phyloP scores from a whole-genome alignment of 1,140 invertebrate species.

The Helicoverpa armigera region DNA sequence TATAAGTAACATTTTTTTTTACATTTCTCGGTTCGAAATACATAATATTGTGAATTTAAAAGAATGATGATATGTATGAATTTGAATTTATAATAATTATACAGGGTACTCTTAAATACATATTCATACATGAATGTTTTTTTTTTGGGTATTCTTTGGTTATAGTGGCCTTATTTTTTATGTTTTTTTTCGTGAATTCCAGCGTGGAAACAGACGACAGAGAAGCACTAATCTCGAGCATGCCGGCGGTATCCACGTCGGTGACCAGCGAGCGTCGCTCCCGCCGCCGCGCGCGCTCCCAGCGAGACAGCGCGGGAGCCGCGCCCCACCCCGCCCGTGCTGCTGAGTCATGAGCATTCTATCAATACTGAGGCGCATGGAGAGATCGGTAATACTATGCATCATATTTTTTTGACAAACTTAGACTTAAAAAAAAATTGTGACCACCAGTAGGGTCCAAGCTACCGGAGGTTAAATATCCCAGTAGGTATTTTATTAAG shows the following conservation, averaged over 20 bases:
- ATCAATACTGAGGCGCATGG: slow-evolving; percentile 57
- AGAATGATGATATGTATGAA: no score
- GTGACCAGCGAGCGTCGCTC: slow-evolving; percentile 47
- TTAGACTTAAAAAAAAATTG: no score
- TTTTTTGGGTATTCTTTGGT: no score
- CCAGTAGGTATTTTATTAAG: no score
- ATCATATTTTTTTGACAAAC: neutral
- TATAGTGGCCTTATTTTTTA: neutral
- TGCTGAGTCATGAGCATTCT: slow-evolving; percentile 52
- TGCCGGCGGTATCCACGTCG: neutral
- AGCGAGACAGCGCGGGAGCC: neutral
- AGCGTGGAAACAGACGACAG: slow-evolving; percentile 46
- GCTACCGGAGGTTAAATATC: no score
- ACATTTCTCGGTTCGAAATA: no score
- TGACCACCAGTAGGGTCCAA: no score
- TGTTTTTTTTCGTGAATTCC: neutral
- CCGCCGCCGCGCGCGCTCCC: slow-evolving; percentile 48
- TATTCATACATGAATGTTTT: no score
- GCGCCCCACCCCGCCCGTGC: neutral
- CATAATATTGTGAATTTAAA: no score
- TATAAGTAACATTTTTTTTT: no score
- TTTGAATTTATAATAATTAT: no score
- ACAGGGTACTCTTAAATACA: no score
- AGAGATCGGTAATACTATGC: slow-evolving; percentile 59
- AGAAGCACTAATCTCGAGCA: slow-evolving; percentile 45